A percentile compares a stretch with the other conserved stretches of the same genome.
phyloP scores from a whole-genome alignment of 2,797 vertebrate species.

The Pyrrhura leucotis region DNA sequence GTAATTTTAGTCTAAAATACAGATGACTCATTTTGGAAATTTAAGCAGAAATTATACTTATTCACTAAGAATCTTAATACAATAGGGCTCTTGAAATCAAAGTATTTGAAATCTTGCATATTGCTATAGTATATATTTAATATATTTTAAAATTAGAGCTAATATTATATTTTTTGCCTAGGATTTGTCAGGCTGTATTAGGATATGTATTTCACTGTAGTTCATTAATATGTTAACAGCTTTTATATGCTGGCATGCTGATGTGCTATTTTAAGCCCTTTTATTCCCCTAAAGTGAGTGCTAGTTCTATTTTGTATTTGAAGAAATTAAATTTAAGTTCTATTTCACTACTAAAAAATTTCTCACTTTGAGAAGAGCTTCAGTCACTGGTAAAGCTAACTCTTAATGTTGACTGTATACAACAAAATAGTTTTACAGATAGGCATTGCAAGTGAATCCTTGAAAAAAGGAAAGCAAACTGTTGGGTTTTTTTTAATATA shows the following conservation, averaged over 20 bases:
- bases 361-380: not conserved
- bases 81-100: not conserved
- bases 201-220: not conserved
- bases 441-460: not conserved
- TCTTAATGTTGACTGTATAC: not conserved
- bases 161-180: not conserved
- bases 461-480: not conserved
- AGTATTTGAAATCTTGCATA: not conserved
- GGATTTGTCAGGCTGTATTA: not conserved
- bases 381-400: not conserved
- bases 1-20: not conserved
- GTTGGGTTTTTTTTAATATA: not conserved
- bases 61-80: not conserved
- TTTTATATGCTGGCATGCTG: not conserved
- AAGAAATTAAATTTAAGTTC: not conserved
- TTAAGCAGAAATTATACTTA: not conserved
- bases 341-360: not conserved
- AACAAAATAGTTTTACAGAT: not conserved
- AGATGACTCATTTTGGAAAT: not conserved
- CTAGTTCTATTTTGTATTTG: not conserved
- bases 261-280: not conserved
- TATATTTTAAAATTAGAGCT: not conserved
- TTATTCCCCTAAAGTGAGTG: not conserved
- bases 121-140: not conserved
- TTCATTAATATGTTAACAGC: not conserved